Conservation (phyloP, 2,113 vertebrate genomes). For the Strigops habroptila region DNA sequence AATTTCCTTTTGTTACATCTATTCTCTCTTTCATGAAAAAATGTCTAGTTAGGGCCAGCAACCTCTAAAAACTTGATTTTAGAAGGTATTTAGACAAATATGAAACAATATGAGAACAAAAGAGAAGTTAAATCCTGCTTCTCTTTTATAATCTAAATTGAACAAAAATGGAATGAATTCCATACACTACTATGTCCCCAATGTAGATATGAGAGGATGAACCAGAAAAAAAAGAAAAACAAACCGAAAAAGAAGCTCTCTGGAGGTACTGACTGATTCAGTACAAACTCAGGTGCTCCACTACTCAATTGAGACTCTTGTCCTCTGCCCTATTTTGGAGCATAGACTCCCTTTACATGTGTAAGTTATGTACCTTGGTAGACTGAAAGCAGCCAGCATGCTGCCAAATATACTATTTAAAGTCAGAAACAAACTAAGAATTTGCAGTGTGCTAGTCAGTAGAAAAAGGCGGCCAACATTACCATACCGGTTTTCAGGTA, state of each 20-base stretch:
- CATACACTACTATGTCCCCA: neutral
- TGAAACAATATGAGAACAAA: neutral
- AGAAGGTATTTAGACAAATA: neutral
- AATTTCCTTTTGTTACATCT: neutral
- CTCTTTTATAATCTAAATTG: neutral
- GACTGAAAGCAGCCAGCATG: neutral
- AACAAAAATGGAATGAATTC: neutral
- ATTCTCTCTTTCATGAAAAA: neutral
- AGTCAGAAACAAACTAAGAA: neutral
- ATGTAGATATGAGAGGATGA: neutral
- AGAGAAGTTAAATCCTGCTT: neutral
- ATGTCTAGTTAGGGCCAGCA: neutral
- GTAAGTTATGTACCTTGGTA: neutral
- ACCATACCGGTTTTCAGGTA: neutral
- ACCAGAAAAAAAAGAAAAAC: neutral
- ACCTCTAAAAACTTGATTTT: neutral
- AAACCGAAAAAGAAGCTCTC: too few species aligned
- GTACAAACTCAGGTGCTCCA: neutral
- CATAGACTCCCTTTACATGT: neutral
- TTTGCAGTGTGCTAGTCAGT: neutral
- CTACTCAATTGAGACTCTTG: neutral
- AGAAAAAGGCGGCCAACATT: neutral
- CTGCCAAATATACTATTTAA: neutral
- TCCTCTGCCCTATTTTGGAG: accelerated
- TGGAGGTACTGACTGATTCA: neutral